phyloP scores from a whole-genome alignment of 1,140 invertebrate species.

The Lamellibrachia luymesi region DNA sequence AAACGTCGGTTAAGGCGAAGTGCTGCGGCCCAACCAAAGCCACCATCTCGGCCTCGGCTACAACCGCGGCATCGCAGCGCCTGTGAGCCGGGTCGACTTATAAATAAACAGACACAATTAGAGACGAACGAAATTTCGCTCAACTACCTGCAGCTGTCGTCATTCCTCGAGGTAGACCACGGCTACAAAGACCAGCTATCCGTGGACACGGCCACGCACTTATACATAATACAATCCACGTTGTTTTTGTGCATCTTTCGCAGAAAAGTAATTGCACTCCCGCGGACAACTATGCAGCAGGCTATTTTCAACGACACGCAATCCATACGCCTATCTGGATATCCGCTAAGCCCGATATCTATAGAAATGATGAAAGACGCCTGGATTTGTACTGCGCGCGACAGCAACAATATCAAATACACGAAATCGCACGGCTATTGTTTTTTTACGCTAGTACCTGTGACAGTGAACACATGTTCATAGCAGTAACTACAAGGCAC shows the following conservation, averaged over 20 bases:
- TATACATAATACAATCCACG: no score
- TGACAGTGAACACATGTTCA: not conserved
- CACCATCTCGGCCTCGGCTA: not conserved
- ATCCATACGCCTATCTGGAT: not conserved
- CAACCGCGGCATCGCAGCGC: not conserved
- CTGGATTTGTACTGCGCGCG: not conserved
- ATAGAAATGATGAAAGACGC: not conserved
- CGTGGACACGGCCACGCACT: not conserved
- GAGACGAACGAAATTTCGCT: not conserved
- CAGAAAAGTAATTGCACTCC: not conserved
- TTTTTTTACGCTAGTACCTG: not conserved
- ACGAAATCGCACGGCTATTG: not conserved
- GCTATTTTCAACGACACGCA: not conserved
- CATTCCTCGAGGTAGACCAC: no score
- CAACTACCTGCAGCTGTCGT: not conserved
- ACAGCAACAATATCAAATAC: not conserved
- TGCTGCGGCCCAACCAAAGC: no score
- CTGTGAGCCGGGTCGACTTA: not conserved
- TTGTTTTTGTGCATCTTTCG: no score
- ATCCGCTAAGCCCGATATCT: not conserved
- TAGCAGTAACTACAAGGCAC: not conserved
- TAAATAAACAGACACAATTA: slow-evolving; percentile 6
- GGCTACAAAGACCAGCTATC: not conserved
- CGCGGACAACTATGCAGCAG: not conserved
- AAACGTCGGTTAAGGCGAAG: not conserved